A percentile compares a stretch with the other conserved stretches of the same genome.
Evolutionary conservation across 2,797 vertebrate genomes (phyloP).

Genomic region (Mus caroli): DNA sequence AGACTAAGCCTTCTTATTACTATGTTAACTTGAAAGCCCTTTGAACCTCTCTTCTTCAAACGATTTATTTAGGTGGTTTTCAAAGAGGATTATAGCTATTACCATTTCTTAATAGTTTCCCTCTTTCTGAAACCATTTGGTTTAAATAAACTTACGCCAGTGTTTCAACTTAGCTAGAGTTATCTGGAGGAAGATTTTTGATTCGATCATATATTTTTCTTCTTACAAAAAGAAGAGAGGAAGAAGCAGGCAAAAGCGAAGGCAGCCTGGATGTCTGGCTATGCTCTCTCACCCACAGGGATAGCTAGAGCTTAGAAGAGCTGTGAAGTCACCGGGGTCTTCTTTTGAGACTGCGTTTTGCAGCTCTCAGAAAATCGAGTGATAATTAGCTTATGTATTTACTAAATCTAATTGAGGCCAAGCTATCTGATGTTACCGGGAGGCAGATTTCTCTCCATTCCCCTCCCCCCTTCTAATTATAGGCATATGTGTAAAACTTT

Average conservation of each 20-base stretch:
- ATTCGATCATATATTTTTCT: not conserved
- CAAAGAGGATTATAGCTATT: constrained; percentile 56
- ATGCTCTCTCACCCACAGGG: not conserved
- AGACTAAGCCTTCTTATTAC: not conserved
- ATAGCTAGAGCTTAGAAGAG: not conserved
- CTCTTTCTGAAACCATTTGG: constrained; percentile 68
- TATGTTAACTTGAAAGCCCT: constrained; percentile 43
- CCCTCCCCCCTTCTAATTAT: constrained; percentile 81
- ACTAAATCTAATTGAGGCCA: constrained; percentile 58
- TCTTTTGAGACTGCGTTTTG: constrained; percentile 8
- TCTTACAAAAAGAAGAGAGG: not conserved
- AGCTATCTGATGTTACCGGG: constrained; percentile 7
- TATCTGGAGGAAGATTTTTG: constrained; percentile 30
- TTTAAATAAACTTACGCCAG: constrained; percentile 52
- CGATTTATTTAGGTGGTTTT: constrained; percentile 63
- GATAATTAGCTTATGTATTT: constrained; percentile 46
- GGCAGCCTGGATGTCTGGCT: not conserved
- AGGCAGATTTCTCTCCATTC: constrained; percentile 38
- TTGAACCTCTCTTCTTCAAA: constrained; percentile 69
- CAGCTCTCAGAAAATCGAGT: constrained; percentile 17
- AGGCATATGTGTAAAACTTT: constrained; percentile 75
- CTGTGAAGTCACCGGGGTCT: not conserved
- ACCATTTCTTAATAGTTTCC: constrained; percentile 61
- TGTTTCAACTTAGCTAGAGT: constrained; percentile 62
- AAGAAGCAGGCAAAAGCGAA: not conserved